Conservation (phyloP, 64 coral and sea anemone species). For the Catalaphyllia jardinei region DNA sequence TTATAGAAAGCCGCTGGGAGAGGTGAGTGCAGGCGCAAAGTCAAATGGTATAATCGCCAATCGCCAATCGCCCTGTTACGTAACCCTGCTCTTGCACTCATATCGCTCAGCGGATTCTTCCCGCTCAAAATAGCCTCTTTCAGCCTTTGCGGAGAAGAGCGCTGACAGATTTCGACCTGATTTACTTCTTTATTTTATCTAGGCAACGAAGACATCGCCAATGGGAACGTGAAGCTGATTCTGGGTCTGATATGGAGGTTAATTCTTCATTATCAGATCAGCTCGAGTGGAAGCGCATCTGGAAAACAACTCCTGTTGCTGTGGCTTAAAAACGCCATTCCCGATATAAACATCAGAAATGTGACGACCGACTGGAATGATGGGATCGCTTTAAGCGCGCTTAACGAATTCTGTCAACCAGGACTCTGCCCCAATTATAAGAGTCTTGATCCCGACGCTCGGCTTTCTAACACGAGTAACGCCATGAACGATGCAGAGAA, state of each 20-base stretch:
- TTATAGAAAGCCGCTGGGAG: no score
- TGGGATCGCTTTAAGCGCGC: constrained; percentile 75
- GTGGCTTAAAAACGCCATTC: constrained; percentile 86
- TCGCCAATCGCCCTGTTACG: no score
- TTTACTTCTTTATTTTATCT: not conserved
- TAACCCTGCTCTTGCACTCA: no score
- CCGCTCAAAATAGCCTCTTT: no score
- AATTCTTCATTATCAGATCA: constrained; percentile 98
- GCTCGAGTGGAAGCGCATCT: constrained; percentile 85
- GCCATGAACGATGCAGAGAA: constrained; percentile 87
- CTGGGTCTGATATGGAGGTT: constrained; percentile 94
- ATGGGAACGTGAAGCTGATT: constrained; percentile 95
- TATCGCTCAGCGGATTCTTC: no score
- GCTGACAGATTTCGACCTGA: not conserved
- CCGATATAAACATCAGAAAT: constrained; percentile 88
- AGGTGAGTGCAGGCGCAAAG: no score
- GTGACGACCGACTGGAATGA: constrained; percentile 94
- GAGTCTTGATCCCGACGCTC: constrained; percentile 70
- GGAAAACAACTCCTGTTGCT: constrained; percentile 86
- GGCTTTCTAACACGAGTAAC: constrained; percentile 43
- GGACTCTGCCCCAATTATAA: constrained; percentile 83
- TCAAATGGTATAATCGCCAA: no score
- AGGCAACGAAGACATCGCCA: constrained; percentile 95
- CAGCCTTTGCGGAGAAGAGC: no score
- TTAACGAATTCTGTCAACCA: constrained; percentile 84